A percentile compares a stretch with the other conserved stretches of the same genome.
These are phyloP conservation scores for Macropodus opercularis DNA, from an alignment of 2,797 vertebrate species.

Conservation along the genomic window DNA sequence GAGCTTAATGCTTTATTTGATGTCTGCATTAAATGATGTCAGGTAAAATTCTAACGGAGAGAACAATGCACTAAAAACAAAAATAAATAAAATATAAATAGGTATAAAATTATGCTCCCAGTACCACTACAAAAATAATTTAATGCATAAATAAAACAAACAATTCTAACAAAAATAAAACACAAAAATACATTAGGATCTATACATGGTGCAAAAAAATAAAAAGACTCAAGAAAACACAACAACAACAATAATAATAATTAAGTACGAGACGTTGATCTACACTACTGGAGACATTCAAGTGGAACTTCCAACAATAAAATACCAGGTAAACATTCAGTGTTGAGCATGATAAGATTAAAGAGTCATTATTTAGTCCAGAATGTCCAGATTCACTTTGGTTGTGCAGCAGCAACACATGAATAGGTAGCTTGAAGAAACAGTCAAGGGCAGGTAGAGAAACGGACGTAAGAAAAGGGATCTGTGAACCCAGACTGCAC, in stretches of 20 bases:
- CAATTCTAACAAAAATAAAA: conserved; percentile 50
- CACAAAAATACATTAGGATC: conserved; percentile 28
- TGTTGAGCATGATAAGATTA: conserved; percentile 17
- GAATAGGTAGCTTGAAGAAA: conserved; percentile 18
- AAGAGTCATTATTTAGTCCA: background rate
- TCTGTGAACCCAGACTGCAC: conserved; percentile 28
- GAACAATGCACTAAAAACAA: conserved; percentile 32
- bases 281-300: conserved; percentile 20
- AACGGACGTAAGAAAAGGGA: conserved; percentile 17
- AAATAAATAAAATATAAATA: conserved; percentile 70
- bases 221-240: conserved; percentile 24
- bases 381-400: conserved; percentile 42
- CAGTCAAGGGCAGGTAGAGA: conserved; percentile 19
- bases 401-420: conserved; percentile 42
- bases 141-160: conserved; percentile 74
- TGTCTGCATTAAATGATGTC: conserved; percentile 47
- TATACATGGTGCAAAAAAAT: conserved; percentile 27
- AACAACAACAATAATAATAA: conserved; percentile 5
- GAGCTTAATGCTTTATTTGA: conserved; percentile 74
- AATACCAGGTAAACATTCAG: conserved; percentile 39
- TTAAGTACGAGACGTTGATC: background rate
- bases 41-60: conserved; percentile 48
- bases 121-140: conserved; percentile 66
- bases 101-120: conserved; percentile 63
- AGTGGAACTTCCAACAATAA: conserved; percentile 9